These are phyloP conservation scores for Cottoperca gobio DNA, from an alignment of 2,797 vertebrate genomes.

Conservation along the genomic window DNA sequence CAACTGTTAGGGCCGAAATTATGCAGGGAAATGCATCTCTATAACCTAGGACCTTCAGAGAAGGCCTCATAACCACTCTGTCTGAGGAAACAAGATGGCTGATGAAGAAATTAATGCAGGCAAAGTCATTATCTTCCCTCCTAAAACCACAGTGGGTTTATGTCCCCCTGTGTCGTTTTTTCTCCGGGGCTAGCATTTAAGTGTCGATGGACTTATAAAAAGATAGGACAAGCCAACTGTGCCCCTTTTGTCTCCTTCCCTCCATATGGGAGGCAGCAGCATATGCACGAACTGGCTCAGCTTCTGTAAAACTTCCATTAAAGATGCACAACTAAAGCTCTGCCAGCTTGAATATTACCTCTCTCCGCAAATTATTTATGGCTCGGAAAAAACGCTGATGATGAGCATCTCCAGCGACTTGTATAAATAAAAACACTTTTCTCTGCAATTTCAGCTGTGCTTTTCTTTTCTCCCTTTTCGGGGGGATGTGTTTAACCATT, in stretches of 20 bases:
- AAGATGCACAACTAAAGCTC: constrained; percentile 91
- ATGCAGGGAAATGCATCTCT: constrained; percentile 73
- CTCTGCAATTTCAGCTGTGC: constrained; percentile 69
- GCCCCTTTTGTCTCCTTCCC: constrained; percentile 81
- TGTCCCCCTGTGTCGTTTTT: constrained; percentile 83
- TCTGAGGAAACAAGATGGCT: constrained; percentile 89
- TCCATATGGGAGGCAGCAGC: constrained; percentile 85
- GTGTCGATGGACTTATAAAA: constrained; percentile 86
- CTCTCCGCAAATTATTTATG: constrained; percentile 90
- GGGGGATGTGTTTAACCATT: constrained; percentile 35
- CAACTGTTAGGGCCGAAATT: constrained; percentile 81
- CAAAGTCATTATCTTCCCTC: constrained; percentile 86
- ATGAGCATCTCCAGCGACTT: constrained; percentile 80
- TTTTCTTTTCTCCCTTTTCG: constrained; percentile 27
- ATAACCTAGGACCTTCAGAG: constrained; percentile 82
- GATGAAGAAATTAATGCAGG: constrained; percentile 86
- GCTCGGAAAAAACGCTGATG: constrained; percentile 85
- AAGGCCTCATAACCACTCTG: constrained; percentile 83
- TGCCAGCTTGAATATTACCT: constrained; percentile 91
- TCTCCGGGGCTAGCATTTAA: constrained; percentile 86
- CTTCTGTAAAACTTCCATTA: constrained; percentile 91
- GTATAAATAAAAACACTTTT: constrained; percentile 85
- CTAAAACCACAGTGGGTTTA: constrained; percentile 88
- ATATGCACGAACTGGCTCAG: constrained; percentile 87
- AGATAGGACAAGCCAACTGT: constrained; percentile 86